These are phyloP conservation scores for Beroe ovata DNA, from an alignment of 37 sponge, comb jelly and placozoan species.

Conservation along the genomic window DNA sequence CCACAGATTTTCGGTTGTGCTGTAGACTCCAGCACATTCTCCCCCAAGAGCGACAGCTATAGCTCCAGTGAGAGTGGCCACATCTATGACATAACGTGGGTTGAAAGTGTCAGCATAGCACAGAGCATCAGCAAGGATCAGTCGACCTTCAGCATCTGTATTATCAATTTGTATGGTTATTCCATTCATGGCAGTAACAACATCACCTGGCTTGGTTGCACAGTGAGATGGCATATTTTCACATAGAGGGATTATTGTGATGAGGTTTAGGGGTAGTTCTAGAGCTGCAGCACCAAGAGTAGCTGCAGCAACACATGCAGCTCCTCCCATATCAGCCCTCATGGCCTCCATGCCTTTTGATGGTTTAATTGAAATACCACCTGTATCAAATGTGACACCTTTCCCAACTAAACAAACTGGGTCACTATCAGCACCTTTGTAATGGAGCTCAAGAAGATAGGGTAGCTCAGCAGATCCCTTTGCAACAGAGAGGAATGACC, in stretches of 20 bases:
- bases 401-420: slow-evolving; percentile 84
- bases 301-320: slow-evolving; percentile 78
- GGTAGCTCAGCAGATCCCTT: slow-evolving; percentile 87
- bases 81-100: slow-evolving; percentile 77
- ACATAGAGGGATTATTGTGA: slow-evolving; percentile 83
- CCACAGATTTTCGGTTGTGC: slow-evolving; percentile 75
- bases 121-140: slow-evolving; percentile 91
- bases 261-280: slow-evolving; percentile 71
- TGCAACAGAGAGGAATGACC: slow-evolving; percentile 83
- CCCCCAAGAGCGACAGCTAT: slow-evolving; percentile 74
- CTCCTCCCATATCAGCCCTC: slow-evolving; percentile 97
- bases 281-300: slow-evolving; percentile 75
- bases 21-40: slow-evolving; percentile 84
- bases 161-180: slow-evolving; percentile 92
- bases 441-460: slow-evolving; percentile 78
- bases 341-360: slow-evolving; percentile 84
- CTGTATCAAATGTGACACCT: slow-evolving; percentile 96
- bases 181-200: slow-evolving; percentile 91
- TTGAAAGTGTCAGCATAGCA: slow-evolving; percentile 81
- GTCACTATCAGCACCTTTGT: slow-evolving; percentile 69
- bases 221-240: slow-evolving; percentile 93
- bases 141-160: slow-evolving; percentile 95
- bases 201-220: slow-evolving; percentile 94
- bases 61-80: slow-evolving; percentile 85
- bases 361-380: slow-evolving; percentile 94